Evolutionary conservation across 2,797 vertebrate genomes (phyloP), one percentile per base, ranked within the genome.

Genomic region (Clarias platycephalus): DNA sequence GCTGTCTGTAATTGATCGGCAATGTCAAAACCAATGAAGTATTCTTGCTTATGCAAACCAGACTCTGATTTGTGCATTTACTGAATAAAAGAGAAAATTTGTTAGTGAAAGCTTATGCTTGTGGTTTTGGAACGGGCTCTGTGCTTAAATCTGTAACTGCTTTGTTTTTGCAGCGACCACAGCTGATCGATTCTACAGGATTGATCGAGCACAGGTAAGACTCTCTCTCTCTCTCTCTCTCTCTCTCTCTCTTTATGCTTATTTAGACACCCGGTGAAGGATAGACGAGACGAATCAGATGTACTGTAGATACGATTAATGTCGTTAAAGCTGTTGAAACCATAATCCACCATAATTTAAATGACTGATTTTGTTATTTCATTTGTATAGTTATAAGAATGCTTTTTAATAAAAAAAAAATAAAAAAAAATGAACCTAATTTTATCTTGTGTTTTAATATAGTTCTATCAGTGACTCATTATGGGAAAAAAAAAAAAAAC

Each of bases 181-280:
- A 0, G 96, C 96, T 0, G 96, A 97, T 91, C 95, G 96, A 34
- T 97, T 97, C 92, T 97, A 97, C 92, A 94, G 96, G 91, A 97
- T 97, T 82, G 96, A 97, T 89, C 93, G 96, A 0, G 96, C 96
- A 2, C 96, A 97, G 96, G 96, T 97, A 87, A 94, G 93, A 83
- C 66, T 71, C 49, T 44, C 40, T 44, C 40, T 44, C 40, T 53
- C 22, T 8, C 4, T 31, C 31, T 31, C 31, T 31, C 31, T 31
- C 31, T 31, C 31, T 12, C 44, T 49, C 44, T 49, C 62, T 63
- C 22, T 78, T 44, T 15, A 31, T 31, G 2, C 7, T 60, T 37
- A 22, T 77, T 60, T 77, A 77, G 57, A 75, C 72, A 31, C 15
- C 53, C 26, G 31, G 16, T 76, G 10, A 22, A 57, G 9, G 8